Percentiles rank a stretch among this genome's conserved stretches.
Conservation (phyloP, 2,888 invertebrate genomes). For the Parnassius orleans region DNA sequence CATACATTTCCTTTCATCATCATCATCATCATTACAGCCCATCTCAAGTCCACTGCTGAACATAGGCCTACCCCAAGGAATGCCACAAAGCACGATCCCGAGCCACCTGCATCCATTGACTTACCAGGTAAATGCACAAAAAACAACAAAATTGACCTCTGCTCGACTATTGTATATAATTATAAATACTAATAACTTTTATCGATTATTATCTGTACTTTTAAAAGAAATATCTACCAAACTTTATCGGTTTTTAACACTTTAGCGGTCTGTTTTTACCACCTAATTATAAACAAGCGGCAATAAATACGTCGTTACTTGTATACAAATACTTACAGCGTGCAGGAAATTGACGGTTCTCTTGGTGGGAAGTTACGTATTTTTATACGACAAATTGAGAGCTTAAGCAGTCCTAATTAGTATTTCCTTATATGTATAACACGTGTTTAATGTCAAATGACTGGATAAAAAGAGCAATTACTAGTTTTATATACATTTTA, state of each 20-base stretch:
- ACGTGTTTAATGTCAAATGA: conserved; percentile 21
- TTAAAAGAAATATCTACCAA: too few species aligned
- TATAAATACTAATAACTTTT: too few species aligned
- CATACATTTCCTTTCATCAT: too few species aligned
- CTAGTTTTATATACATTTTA: conserved; percentile 5
- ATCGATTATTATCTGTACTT: too few species aligned
- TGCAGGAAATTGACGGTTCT: conserved; percentile 50
- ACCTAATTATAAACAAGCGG: conserved; percentile 48
- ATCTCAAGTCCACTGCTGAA: too few species aligned
- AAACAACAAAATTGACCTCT: too few species aligned
- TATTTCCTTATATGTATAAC: conserved; percentile 42
- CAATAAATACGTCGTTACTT: conserved; percentile 55
- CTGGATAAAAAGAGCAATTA: conserved; percentile 20
- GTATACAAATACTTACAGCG: conserved; percentile 39
- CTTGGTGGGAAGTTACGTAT: conserved; percentile 38
- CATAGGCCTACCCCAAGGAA: too few species aligned
- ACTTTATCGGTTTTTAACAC: conserved; percentile 19
- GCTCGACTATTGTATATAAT: too few species aligned
- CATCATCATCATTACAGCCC: too few species aligned
- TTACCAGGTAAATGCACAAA: too few species aligned
- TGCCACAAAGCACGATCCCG: too few species aligned
- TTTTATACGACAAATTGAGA: conserved; percentile 45
- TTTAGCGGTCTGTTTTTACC: conserved; percentile 31
- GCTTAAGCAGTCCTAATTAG: conserved; percentile 47
- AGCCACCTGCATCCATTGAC: too few species aligned